Percentiles rank a stretch among this genome's conserved stretches.
Evolutionary conservation across 1,140 invertebrate genomes (phyloP).

Genomic region (Caenorhabditis remanei): DNA sequence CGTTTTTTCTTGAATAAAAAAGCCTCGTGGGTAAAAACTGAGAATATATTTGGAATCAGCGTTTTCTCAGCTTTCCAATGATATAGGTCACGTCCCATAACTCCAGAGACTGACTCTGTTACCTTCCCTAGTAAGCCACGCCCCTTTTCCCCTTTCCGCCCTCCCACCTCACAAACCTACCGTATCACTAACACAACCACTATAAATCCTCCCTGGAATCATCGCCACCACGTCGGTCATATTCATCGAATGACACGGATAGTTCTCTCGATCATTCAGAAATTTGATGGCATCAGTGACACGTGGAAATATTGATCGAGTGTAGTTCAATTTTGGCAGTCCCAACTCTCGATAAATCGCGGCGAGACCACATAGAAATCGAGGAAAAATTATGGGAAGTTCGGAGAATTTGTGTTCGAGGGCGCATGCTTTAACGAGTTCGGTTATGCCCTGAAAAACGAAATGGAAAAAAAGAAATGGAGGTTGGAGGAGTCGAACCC

Average conservation of each 20-base stretch:
- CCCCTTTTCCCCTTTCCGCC: no score
- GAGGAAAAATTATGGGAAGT: not conserved
- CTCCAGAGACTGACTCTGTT: no score
- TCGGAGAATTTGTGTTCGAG: not conserved
- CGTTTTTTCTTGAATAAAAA: no score
- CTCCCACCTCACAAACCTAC: not conserved
- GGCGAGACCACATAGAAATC: not conserved
- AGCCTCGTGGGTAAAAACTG: no score
- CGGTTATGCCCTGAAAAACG: not conserved
- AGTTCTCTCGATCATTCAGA: conserved; percentile 8
- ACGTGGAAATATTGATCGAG: not conserved
- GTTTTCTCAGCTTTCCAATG: no score
- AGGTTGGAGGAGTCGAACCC: not conserved
- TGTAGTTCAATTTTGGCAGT: not conserved
- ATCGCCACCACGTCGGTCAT: conserved; percentile 27
- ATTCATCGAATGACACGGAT: conserved; percentile 40
- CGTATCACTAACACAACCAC: conserved; percentile 33
- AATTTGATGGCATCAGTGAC: not conserved
- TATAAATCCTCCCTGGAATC: not conserved
- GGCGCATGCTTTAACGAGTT: not conserved
- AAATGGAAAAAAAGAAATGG: not conserved
- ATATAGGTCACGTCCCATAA: no score
- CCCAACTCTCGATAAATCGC: not conserved
- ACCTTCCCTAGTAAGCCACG: no score
- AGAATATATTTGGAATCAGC: no score